Conservation (phyloP, 2,797 vertebrate species). For the Otus scops region DNA sequence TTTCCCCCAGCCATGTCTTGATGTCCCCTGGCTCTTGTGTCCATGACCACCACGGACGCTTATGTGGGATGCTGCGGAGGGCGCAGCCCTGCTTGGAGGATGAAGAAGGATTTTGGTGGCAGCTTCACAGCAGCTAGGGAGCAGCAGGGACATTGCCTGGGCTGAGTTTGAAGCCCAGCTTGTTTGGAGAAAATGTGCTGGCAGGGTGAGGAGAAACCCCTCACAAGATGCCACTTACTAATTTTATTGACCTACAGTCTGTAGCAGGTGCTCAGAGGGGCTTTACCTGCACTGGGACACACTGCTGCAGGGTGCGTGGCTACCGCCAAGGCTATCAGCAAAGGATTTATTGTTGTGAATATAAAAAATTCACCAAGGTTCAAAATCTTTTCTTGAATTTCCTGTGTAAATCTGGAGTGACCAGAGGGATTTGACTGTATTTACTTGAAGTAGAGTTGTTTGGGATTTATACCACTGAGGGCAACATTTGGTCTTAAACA, state of each 20-base stretch:
- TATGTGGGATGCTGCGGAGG: not conserved
- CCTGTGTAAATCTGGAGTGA: not conserved
- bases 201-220: not conserved
- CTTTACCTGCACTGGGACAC: rapidly evolving
- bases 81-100: not conserved
- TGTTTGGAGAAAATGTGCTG: not conserved
- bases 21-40: not conserved
- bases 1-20: not conserved
- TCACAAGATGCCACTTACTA: not conserved
- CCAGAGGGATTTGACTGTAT: not conserved
- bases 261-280: not conserved
- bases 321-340: not conserved
- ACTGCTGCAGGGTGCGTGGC: not conserved
- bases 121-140: not conserved
- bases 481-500: not conserved
- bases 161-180: not conserved
- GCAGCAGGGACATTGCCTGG: not conserved
- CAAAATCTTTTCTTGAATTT: not conserved
- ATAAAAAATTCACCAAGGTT: not conserved
- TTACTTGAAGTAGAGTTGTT: not conserved
- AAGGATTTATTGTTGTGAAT: not conserved
- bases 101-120: not conserved
- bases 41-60: rapidly evolving
- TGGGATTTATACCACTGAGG: not conserved
- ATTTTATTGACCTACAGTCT: not conserved